These are phyloP conservation scores for Anolis carolinensis DNA, from an alignment of 2,113 vertebrate genomes.

Conservation along the genomic window DNA sequence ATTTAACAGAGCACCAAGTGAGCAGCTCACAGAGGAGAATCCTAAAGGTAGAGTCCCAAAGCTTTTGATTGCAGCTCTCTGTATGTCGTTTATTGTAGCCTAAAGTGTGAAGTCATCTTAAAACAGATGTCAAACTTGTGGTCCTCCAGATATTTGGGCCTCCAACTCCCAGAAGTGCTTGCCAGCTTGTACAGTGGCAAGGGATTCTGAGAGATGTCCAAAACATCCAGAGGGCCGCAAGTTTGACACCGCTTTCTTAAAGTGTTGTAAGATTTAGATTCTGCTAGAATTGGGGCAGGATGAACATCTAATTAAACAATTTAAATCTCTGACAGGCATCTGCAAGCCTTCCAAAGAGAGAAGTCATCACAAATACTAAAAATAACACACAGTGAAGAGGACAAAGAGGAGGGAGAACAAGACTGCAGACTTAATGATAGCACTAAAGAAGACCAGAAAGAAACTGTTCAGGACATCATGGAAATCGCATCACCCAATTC, in stretches of 20 bases:
- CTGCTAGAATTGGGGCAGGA: background rate
- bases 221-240: too few relatives aligned
- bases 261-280: background rate
- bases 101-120: too few relatives aligned
- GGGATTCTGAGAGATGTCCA: too few relatives aligned
- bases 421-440: slow-evolving; percentile 44
- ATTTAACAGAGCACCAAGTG: background rate
- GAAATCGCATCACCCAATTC: slow-evolving; percentile 67
- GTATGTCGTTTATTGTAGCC: background rate
- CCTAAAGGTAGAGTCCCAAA: background rate
- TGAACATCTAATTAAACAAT: background rate
- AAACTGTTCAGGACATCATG: slow-evolving; percentile 19
- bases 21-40: background rate
- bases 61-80: background rate
- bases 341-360: slow-evolving; percentile 71
- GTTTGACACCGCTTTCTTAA: background rate
- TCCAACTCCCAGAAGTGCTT: too few relatives aligned
- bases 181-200: too few relatives aligned
- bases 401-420: slow-evolving; percentile 62
- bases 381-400: slow-evolving; percentile 67
- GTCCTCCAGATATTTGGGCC: too few relatives aligned
- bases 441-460: slow-evolving; percentile 56
- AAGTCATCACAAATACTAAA: slow-evolving; percentile 67
- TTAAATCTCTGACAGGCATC: slow-evolving; percentile 70
- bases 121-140: too few relatives aligned